phyloP scores from a whole-genome alignment of 1,140 invertebrate species.

The Phthorimaea operculella region DNA sequence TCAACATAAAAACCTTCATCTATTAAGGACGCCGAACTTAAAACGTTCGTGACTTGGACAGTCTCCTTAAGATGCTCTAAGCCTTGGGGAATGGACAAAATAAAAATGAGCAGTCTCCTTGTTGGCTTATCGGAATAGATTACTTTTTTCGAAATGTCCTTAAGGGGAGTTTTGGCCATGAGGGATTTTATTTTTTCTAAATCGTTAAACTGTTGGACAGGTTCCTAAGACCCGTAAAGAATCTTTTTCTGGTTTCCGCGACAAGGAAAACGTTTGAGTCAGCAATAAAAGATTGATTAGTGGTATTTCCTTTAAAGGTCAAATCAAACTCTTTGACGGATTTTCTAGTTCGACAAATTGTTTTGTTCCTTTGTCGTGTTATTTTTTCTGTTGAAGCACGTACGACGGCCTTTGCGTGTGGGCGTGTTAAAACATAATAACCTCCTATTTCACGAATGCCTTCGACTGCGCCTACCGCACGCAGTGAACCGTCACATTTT shows the following conservation, averaged over 20 bases:
- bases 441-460: constrained; percentile 38
- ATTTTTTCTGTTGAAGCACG: constrained; percentile 39
- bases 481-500: constrained; percentile 42
- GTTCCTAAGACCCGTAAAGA: constrained; percentile 17
- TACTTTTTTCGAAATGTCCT: constrained; percentile 62
- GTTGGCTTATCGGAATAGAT: constrained; percentile 66
- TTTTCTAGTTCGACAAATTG: constrained; percentile 38
- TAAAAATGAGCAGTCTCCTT: constrained; percentile 63
- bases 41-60: constrained; percentile 18
- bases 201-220: constrained; percentile 31
- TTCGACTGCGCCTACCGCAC: constrained; percentile 46
- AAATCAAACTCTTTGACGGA: constrained; percentile 28
- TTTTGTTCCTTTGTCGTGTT: constrained; percentile 18
- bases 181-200: constrained; percentile 40
- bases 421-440: constrained; percentile 46
- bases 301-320: constrained; percentile 25
- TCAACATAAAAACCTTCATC: too few relatives aligned
- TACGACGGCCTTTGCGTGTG: constrained; percentile 37
- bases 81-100: constrained; percentile 62
- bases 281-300: constrained; percentile 1
- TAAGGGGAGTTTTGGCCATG: constrained; percentile 31
- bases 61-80: constrained; percentile 41
- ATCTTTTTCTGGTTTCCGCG: constrained; percentile 31
- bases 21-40: too few relatives aligned
- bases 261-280: constrained; percentile 19